Evolutionary conservation across 2,797 vertebrate genomes (phyloP).

Genomic region (Anniella stebbinsi): DNA sequence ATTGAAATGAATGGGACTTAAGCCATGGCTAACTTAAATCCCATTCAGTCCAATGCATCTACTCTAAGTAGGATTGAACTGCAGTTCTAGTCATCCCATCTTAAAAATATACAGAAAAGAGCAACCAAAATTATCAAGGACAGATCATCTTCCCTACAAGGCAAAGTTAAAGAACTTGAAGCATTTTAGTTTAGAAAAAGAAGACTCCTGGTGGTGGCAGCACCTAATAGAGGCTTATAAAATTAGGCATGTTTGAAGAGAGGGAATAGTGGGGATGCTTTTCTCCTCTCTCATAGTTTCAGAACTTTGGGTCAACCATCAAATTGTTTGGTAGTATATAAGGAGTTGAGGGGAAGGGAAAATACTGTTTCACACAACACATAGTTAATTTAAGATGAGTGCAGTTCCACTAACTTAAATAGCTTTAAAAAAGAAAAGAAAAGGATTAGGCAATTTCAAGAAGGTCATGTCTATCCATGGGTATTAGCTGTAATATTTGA

Average conservation of each 20-base stretch:
- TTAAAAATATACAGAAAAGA: background rate
- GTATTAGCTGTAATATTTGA: background rate
- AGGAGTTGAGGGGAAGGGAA: no score
- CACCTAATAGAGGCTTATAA: background rate
- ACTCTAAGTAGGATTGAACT: background rate
- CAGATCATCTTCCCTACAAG: background rate
- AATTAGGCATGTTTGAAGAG: background rate
- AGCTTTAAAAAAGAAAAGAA: background rate
- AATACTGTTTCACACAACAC: background rate
- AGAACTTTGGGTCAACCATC: no score
- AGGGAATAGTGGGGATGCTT: background rate
- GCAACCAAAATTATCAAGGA: background rate
- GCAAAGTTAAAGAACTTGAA: background rate
- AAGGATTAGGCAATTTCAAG: background rate
- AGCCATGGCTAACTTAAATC: no score
- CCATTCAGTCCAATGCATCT: no score
- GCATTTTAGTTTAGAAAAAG: background rate
- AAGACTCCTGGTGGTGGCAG: background rate
- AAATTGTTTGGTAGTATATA: background rate
- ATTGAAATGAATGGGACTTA: no score
- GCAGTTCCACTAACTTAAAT: background rate
- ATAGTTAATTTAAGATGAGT: background rate
- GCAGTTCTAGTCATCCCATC: background rate
- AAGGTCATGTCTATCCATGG: background rate
- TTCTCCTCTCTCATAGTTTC: background rate